Conservation (phyloP, 2,888 invertebrate species). For the Drosophila meridionalis region DNA sequence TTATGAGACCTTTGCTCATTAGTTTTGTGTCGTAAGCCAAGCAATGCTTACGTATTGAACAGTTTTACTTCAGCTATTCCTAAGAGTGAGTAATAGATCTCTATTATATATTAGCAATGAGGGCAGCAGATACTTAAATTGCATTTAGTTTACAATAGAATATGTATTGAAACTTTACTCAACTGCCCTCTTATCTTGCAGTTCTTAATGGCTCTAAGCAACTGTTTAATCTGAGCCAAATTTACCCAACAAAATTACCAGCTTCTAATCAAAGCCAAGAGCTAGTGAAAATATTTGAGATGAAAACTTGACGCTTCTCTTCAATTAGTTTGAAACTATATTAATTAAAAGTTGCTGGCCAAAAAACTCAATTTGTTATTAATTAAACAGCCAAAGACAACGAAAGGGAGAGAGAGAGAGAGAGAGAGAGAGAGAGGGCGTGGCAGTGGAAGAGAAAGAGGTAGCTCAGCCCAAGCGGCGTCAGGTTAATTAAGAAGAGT, state of each 20-base stretch:
- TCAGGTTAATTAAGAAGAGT: slow-evolving; percentile 4
- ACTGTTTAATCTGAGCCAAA: neutral
- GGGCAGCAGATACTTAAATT: neutral
- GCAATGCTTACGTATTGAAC: no score
- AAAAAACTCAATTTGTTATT: slow-evolving; percentile 25
- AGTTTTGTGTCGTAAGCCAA: no score
- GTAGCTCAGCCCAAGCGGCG: neutral
- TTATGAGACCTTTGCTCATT: no score
- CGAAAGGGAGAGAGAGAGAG: neutral
- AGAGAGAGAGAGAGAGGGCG: neutral
- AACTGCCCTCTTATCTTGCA: neutral
- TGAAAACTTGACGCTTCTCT: slow-evolving; percentile 3
- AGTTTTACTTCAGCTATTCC: no score
- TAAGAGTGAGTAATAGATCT: no score
- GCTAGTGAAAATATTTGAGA: neutral
- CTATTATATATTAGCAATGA: no score
- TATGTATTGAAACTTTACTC: neutral
- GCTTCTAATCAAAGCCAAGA: slow-evolving; percentile 2
- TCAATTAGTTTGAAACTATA: slow-evolving; percentile 22
- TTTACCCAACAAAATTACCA: neutral
- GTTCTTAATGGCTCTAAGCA: neutral
- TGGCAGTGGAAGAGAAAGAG: neutral
- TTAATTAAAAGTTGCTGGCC: slow-evolving; percentile 12
- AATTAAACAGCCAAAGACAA: slow-evolving; percentile 20
- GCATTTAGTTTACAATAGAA: neutral